Conservation (phyloP, 1,140 invertebrate genomes). For the Sitophilus oryzae region DNA sequence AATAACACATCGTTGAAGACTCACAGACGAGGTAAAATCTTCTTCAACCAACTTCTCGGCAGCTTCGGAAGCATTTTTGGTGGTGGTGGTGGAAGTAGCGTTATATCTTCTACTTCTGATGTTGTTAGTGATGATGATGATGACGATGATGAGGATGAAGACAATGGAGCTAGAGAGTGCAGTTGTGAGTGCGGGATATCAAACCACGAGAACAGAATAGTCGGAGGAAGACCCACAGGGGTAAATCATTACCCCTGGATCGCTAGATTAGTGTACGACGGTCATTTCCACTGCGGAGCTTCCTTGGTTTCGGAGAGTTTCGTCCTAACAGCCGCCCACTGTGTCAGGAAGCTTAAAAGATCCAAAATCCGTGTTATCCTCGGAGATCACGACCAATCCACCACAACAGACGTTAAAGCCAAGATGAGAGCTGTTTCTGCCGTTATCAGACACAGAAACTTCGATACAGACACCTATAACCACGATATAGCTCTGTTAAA, state of each 20-base stretch:
- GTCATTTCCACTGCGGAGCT: conserved; percentile 86
- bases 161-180: neutral
- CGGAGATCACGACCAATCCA: conserved; percentile 74
- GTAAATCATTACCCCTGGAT: conserved; percentile 84
- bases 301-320: conserved; percentile 70
- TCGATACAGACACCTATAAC: conserved; percentile 77
- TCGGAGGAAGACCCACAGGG: conserved; percentile 69
- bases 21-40: neutral
- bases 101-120: no score
- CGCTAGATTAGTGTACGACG: conserved; percentile 74
- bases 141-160: neutral
- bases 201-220: conserved; percentile 66
- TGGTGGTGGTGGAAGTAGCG: no score
- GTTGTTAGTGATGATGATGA: neutral
- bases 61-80: neutral
- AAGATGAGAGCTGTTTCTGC: conserved; percentile 72
- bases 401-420: conserved; percentile 66
- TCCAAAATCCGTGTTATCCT: conserved; percentile 73
- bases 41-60: neutral
- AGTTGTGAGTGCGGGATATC: conserved; percentile 57
- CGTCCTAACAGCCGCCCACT: conserved; percentile 63
- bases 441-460: conserved; percentile 72
- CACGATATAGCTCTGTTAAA: conserved; percentile 79
- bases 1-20: neutral
- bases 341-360: conserved; percentile 62